Base-by-base conservation (phyloP, 2,113 vertebrate genomes). In the Phalacrocorax aristotelis region DNA sequence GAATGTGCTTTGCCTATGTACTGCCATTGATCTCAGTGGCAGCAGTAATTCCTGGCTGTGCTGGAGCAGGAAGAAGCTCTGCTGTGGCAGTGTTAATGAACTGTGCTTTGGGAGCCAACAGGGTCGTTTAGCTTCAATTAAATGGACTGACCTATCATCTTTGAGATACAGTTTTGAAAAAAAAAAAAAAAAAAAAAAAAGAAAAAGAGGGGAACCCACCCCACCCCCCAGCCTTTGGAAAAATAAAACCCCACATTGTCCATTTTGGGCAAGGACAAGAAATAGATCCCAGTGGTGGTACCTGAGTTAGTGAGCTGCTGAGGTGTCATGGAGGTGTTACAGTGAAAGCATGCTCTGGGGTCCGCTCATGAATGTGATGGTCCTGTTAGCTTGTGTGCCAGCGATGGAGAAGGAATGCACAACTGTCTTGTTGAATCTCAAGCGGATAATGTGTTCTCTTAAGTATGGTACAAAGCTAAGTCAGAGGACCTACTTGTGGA, bases 281-380 rank as follows among this genome's bases (percentile, higher is more conserved):
- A 66, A 3, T 11, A 22, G 27, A 4, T 36, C 51, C 9, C 1
- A 2, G 34, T 12, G 10, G 36, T 49, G 68, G 20, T 42, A 10
- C 10, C 0, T 17, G 36, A 30, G 58, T 8, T 23, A 15, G 30
- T 2, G 76, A 15, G n/a, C 23, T 76, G 85, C 2, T 68, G 55
- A 20, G 65, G 19, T 29, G 18, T 3, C 2, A 1, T 34, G 55
- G 51, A 17, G 77, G 75, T 38, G 68, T 27, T 49, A 5, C 17
- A 40, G 36, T 30, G 29, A 5, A 7, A 25, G 60, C 11, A 6
- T 18, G 2, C 18, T 6, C 49, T 0, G 0, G 46, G 62, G 29
- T 11, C 49, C 3, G 29, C 40, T 80, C 22, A 3, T 30, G 51
- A 9, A 0, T 1, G 15, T 0, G 2, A 1, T 8, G 71, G 9